phyloP scores from a whole-genome alignment of 2,797 vertebrate genomes.

The Brachymystax lenok region DNA sequence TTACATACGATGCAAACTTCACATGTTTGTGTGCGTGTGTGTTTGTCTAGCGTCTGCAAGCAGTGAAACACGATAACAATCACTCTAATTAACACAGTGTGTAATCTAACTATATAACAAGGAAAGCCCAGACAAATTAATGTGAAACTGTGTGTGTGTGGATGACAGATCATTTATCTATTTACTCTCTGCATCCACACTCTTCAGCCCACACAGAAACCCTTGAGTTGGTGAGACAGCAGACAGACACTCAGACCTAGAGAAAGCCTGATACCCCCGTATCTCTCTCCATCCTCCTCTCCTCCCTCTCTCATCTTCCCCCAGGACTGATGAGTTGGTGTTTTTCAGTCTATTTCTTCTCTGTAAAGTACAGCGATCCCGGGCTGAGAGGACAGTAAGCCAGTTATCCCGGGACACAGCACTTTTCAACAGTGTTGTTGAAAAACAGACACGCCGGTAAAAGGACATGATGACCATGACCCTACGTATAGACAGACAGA shows the following conservation, averaged over 20 bases:
- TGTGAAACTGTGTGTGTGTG: background rate
- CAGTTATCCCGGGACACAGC: slow-evolving; percentile 4
- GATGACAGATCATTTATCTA: background rate
- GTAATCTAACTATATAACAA: background rate
- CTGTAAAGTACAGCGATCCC: background rate
- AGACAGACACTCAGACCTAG: slow-evolving; percentile 16
- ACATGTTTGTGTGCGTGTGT: background rate
- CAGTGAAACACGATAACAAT: background rate
- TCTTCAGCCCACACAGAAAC: background rate
- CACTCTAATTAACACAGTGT: background rate
- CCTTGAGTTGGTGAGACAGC: slow-evolving; percentile 24
- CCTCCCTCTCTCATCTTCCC: slow-evolving; percentile 18
- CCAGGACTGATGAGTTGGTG: slow-evolving; percentile 22
- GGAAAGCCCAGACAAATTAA: background rate
- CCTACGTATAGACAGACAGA: background rate
- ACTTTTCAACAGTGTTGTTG: slow-evolving; percentile 10
- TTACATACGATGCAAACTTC: background rate
- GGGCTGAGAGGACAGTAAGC: background rate
- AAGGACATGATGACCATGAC: slow-evolving; percentile 5
- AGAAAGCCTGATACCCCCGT: background rate
- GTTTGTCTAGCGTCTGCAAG: background rate
- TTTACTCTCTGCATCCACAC: background rate
- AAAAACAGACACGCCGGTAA: background rate
- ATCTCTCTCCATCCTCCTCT: background rate
- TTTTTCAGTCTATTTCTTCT: slow-evolving; percentile 17